Conservation (phyloP, 2,113 vertebrate genomes). For the Gadus chalcogrammus region DNA sequence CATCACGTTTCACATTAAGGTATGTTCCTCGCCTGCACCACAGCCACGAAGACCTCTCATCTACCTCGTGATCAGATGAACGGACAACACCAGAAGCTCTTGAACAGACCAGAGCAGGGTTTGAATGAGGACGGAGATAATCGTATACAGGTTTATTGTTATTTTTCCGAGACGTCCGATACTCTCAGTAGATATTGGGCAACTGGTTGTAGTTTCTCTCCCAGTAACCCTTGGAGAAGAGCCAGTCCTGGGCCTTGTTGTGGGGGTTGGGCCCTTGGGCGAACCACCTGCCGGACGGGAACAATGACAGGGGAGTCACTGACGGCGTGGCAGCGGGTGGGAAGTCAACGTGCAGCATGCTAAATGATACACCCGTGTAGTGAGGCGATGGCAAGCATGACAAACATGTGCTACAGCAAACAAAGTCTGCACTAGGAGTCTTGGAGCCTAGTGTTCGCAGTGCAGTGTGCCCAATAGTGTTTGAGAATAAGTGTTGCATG, state of each 20-base stretch:
- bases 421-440: too few relatives aligned
- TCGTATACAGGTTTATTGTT: slow-evolving; percentile 5
- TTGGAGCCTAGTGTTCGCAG: too few relatives aligned
- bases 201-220: slow-evolving; percentile 88
- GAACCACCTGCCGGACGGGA: slow-evolving; percentile 85
- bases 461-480: too few relatives aligned
- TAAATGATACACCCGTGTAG: neutral
- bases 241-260: slow-evolving; percentile 92
- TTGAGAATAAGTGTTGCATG: too few relatives aligned
- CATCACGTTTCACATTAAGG: slow-evolving; percentile 5
- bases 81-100: neutral
- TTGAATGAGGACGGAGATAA: slow-evolving; percentile 23
- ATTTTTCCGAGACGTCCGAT: neutral
- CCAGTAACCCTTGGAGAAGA: slow-evolving; percentile 94
- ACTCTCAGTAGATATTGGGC: slow-evolving; percentile 91
- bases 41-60: neutral
- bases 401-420: too few relatives aligned
- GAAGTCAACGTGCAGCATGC: neutral
- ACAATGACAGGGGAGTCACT: slow-evolving; percentile 1
- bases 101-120: slow-evolving; percentile 28
- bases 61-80: neutral
- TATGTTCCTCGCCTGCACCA: slow-evolving; percentile 10
- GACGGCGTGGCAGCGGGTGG: neutral
- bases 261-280: slow-evolving; percentile 90
- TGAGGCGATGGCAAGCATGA: neutral